phyloP scores from a whole-genome alignment of 1,140 invertebrate species.

The Drosophila elegans region DNA sequence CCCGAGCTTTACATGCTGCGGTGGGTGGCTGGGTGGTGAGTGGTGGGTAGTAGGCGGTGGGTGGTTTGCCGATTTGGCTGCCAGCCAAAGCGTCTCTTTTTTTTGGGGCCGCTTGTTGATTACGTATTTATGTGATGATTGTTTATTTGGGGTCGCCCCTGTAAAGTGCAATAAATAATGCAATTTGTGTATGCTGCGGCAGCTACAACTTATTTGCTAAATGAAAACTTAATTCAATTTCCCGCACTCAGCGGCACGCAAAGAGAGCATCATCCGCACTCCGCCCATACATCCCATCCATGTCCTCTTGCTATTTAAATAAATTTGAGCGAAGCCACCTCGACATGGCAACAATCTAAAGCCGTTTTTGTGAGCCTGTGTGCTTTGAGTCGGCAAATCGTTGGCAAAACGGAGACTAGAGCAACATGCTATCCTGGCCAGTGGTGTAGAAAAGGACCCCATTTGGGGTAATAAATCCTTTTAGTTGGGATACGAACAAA shows the following conservation, averaged over 20 bases:
- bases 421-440: conserved; percentile 5
- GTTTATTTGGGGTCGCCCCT: conserved; percentile 59
- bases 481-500: no score
- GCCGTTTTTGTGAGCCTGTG: conserved; percentile 25
- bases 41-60: neutral
- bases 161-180: conserved; percentile 67
- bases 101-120: conserved; percentile 43
- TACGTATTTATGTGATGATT: conserved; percentile 63
- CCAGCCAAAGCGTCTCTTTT: conserved; percentile 34
- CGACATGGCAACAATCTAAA: conserved; percentile 43
- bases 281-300: neutral
- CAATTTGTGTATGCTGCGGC: conserved; percentile 57
- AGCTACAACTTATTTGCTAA: conserved; percentile 51
- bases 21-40: conserved; percentile 1
- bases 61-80: conserved; percentile 24
- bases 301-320: conserved; percentile 4
- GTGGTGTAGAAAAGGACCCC: neutral
- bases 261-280: conserved; percentile 5
- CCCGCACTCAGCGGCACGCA: conserved; percentile 28
- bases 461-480: neutral
- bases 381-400: conserved; percentile 58
- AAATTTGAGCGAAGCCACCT: conserved; percentile 35
- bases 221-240: conserved; percentile 66
- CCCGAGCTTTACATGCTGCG: conserved; percentile 41
- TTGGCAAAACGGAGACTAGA: conserved; percentile 25